Evolutionary conservation across 2,888 invertebrate species (phyloP).

Genomic region (Lacanobia oleracea): DNA sequence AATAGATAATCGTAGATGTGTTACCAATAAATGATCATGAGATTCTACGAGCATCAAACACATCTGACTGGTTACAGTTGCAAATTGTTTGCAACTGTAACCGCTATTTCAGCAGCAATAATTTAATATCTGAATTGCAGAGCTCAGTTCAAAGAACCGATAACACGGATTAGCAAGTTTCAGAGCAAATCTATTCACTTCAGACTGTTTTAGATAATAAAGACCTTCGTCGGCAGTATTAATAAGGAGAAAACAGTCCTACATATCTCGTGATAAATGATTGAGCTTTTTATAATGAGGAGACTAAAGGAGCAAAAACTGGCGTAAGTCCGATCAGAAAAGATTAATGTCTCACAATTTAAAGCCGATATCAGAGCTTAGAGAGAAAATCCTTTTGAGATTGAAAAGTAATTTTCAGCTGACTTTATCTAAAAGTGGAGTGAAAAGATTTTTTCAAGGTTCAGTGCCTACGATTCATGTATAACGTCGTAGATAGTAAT

Average conservation of each 20-base stretch:
- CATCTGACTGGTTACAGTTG: background rate
- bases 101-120: background rate
- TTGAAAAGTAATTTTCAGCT: constrained; percentile 47
- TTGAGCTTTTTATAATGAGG: constrained; percentile 41
- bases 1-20: background rate
- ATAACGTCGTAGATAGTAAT: background rate
- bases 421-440: constrained; percentile 13
- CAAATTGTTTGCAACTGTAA: background rate
- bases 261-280: constrained; percentile 6
- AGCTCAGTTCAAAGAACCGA: constrained; percentile 3
- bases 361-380: constrained; percentile 44
- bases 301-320: constrained; percentile 16
- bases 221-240: background rate
- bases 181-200: constrained; percentile 25
- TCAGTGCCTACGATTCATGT: background rate
- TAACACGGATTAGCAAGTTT: constrained; percentile 10
- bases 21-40: background rate
- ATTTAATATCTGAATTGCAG: constrained; percentile 8
- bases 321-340: constrained; percentile 22
- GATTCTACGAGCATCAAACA: background rate
- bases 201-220: background rate
- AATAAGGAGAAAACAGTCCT: constrained; percentile 1
- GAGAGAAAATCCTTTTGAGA: constrained; percentile 42
- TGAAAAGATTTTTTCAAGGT: constrained; percentile 1
- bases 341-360: constrained; percentile 48